phyloP scores from a whole-genome alignment of 2,888 invertebrate genomes.

The Lydus trimaculatus region DNA sequence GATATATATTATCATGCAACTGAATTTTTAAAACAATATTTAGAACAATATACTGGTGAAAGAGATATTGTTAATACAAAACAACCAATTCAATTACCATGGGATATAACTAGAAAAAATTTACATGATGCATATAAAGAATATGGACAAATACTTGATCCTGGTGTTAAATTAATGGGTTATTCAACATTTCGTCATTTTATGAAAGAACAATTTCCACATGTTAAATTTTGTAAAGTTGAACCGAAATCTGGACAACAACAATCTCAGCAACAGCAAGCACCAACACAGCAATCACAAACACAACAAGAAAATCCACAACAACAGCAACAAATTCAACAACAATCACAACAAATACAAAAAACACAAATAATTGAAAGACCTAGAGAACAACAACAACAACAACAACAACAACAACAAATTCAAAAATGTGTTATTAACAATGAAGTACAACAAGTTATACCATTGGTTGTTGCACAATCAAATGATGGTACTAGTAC shows the following conservation, averaged over 20 bases:
- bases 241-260: slow-evolving; percentile 64
- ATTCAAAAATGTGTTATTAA: slow-evolving; percentile 66
- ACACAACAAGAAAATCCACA: slow-evolving; percentile 43
- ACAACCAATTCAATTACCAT: slow-evolving; percentile 63
- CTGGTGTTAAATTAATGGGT: slow-evolving; percentile 78
- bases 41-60: slow-evolving; percentile 70
- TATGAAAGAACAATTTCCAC: slow-evolving; percentile 83
- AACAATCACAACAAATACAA: slow-evolving; percentile 43
- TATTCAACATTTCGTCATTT: slow-evolving; percentile 82
- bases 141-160: slow-evolving; percentile 74
- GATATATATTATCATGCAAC: slow-evolving; percentile 82
- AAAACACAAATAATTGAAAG: slow-evolving; percentile 60
- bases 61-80: slow-evolving; percentile 64
- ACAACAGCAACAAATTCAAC: slow-evolving; percentile 59
- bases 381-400: slow-evolving; percentile 56
- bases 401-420: slow-evolving; percentile 47
- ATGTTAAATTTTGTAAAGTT: slow-evolving; percentile 72
- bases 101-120: slow-evolving; percentile 72
- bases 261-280: slow-evolving; percentile 59
- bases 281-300: slow-evolving; percentile 61
- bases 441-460: slow-evolving; percentile 66
- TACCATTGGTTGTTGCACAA: slow-evolving; percentile 69
- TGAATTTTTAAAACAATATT: slow-evolving; percentile 76
- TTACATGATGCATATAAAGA: slow-evolving; percentile 78
- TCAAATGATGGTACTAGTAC: slow-evolving; percentile 49